Evolutionary conservation across 1,140 invertebrate species (phyloP).

Genomic region (Halesus radiatus): DNA sequence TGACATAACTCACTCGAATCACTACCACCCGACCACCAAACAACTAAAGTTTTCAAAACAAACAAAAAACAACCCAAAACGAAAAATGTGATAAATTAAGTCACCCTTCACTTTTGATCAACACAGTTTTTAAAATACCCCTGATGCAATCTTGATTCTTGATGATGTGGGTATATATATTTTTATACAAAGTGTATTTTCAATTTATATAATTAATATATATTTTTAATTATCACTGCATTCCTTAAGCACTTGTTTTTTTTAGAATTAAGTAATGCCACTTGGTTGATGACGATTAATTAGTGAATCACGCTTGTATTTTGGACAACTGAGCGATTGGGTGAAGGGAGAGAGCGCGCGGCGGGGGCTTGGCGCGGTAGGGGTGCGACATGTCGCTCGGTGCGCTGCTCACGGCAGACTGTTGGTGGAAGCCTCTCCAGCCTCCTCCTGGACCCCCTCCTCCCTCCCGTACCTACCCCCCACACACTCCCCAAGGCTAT

Average conservation of each 20-base stretch:
- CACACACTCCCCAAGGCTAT: conserved; percentile 32
- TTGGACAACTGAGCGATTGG: background rate
- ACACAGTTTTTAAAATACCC: conserved; percentile 15
- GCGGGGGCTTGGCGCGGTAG: background rate
- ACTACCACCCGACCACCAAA: conserved; percentile 7
- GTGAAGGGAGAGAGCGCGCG: background rate
- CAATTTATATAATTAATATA: too few species aligned
- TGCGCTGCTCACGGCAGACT: conserved; percentile 43
- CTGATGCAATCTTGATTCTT: too few species aligned
- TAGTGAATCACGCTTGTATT: background rate
- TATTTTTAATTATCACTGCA: background rate
- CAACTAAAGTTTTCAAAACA: background rate
- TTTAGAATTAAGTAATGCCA: background rate
- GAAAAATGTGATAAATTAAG: background rate
- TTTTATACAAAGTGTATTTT: too few species aligned
- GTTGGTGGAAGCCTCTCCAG: background rate
- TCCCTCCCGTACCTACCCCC: background rate
- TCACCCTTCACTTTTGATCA: background rate
- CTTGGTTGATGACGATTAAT: too few species aligned
- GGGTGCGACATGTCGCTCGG: background rate
- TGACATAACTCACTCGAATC: background rate
- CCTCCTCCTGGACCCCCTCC: background rate
- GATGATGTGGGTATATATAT: background rate
- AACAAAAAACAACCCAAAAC: background rate
- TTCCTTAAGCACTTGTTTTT: conserved; percentile 10